Evolutionary conservation across 2,113 vertebrate genomes (phyloP).

Genomic region (Spilogale gracilis): DNA sequence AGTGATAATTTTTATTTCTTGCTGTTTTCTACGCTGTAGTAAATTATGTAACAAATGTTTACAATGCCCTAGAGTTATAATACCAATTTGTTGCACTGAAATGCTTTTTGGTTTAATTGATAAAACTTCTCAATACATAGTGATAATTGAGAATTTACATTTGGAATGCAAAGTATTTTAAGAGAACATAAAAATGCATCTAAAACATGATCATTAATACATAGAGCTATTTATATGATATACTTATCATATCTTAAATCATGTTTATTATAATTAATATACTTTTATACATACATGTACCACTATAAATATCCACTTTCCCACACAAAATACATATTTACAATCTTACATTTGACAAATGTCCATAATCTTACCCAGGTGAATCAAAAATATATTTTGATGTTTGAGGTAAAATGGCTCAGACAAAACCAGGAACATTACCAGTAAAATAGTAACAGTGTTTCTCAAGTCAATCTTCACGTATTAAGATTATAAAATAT

Average conservation of each 20-base stretch:
- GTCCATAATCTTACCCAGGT: background rate
- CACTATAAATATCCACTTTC: background rate
- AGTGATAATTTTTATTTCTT: conserved; percentile 49
- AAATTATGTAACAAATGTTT: conserved; percentile 60
- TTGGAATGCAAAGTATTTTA: conserved; percentile 27
- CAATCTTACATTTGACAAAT: background rate
- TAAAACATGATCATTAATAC: background rate
- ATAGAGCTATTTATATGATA: background rate
- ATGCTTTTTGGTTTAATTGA: conserved; percentile 17
- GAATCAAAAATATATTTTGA: background rate
- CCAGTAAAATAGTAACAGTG: background rate
- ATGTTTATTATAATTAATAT: background rate
- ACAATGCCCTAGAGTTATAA: conserved; percentile 11
- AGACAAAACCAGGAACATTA: background rate
- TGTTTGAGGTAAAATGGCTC: background rate
- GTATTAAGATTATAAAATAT: background rate
- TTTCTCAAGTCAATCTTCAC: background rate
- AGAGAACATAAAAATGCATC: background rate
- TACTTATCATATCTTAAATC: background rate
- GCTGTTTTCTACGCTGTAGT: background rate
- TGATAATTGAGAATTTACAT: conserved; percentile 27
- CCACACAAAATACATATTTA: background rate
- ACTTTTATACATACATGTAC: background rate
- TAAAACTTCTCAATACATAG: background rate
- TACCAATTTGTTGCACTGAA: background rate